These are phyloP conservation scores for Magallana gigas DNA, from an alignment of 1,140 invertebrate species.

Conservation along the genomic window DNA sequence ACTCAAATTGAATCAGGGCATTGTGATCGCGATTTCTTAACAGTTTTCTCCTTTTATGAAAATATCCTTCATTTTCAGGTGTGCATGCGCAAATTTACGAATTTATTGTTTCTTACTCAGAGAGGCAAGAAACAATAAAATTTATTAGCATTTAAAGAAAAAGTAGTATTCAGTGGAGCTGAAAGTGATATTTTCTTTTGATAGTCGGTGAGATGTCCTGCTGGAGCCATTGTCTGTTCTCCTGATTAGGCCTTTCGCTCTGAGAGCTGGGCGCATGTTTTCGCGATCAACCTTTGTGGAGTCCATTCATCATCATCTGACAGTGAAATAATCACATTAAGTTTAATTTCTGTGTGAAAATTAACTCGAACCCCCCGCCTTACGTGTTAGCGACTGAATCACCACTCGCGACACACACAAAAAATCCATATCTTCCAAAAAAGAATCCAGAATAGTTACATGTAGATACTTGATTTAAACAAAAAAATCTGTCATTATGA, in stretches of 20 bases:
- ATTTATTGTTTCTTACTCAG: not conserved
- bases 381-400: slow-evolving; percentile 20
- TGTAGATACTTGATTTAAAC: too few species aligned
- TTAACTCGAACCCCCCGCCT: slow-evolving; percentile 33
- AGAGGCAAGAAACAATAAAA: not conserved
- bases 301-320: slow-evolving; percentile 39
- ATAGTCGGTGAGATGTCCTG: slow-evolving; percentile 27
- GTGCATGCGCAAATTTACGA: not conserved
- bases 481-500: too few species aligned
- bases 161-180: not conserved
- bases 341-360: slow-evolving; percentile 41
- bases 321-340: slow-evolving; percentile 39
- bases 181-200: slow-evolving; percentile 36
- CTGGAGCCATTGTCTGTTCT: slow-evolving; percentile 4
- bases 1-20: too few species aligned
- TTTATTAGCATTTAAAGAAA: slow-evolving; percentile 20
- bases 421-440: not conserved
- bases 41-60: not conserved
- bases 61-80: not conserved
- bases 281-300: slow-evolving; percentile 19
- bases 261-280: slow-evolving; percentile 16
- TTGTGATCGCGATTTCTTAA: too few species aligned
- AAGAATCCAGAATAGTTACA: too few species aligned
- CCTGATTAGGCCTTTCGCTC: slow-evolving; percentile 15
- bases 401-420: not conserved